Conservation (phyloP, 2,797 vertebrate genomes). For the Xenops minutus region DNA sequence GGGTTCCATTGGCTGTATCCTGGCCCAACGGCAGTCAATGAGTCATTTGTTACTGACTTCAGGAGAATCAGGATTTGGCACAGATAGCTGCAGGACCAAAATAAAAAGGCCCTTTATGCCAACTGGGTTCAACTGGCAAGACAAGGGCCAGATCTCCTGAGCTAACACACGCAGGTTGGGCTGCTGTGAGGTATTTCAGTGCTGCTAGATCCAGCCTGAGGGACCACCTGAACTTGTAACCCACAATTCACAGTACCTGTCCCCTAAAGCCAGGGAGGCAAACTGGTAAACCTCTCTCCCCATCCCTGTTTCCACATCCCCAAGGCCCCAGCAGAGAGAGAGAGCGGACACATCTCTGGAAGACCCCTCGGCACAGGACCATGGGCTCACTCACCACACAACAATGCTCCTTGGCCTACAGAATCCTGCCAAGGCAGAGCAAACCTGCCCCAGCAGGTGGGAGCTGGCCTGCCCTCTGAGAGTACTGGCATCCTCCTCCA, state of each 20-base stretch:
- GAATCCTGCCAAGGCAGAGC: background rate
- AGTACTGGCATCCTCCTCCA: background rate
- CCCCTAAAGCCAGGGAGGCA: background rate
- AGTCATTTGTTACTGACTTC: constrained; percentile 21
- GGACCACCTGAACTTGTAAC: background rate
- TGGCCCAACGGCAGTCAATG: background rate
- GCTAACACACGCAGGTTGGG: background rate
- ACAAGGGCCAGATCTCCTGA: background rate
- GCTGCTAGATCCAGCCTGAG: background rate
- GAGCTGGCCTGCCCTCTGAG: background rate
- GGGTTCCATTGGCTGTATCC: background rate
- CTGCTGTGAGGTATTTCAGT: background rate
- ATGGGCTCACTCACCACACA: background rate
- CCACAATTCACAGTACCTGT: background rate
- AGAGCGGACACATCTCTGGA: accelerated
- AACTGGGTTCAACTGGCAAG: constrained; percentile 29
- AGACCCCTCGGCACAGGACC: background rate
- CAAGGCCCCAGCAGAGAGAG: background rate
- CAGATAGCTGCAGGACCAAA: background rate
- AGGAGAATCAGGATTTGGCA: constrained; percentile 23
- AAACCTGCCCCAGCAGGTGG: background rate
- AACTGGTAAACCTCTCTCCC: background rate
- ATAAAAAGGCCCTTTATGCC: constrained; percentile 49
- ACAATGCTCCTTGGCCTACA: background rate
- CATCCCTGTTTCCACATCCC: background rate